These are phyloP conservation scores for Acrossocheilus fasciatus DNA, from an alignment of 2,797 vertebrate genomes.

Conservation along the genomic window DNA sequence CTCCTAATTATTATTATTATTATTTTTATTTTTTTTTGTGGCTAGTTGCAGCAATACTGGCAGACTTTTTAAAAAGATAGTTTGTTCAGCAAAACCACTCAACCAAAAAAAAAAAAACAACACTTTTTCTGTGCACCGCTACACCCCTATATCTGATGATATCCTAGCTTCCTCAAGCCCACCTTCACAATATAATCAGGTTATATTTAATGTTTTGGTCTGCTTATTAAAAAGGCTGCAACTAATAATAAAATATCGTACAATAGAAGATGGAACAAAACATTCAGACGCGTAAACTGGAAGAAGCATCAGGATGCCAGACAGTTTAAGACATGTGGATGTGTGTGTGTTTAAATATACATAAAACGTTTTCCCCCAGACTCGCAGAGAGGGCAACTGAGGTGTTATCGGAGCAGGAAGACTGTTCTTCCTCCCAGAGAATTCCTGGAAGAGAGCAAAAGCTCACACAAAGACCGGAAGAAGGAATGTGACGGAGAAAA, in stretches of 20 bases:
- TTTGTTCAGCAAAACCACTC: not conserved
- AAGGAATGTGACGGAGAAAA: conserved; percentile 68
- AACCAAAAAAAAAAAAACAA: not conserved
- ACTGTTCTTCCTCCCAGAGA: conserved; percentile 75
- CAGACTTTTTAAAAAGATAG: not conserved
- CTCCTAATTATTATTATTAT: not conserved
- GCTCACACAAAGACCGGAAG: conserved; percentile 81
- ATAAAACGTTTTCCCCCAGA: conserved; percentile 40
- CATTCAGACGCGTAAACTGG: not conserved
- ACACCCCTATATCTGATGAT: not conserved
- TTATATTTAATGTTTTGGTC: conserved; percentile 32
- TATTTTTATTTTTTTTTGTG: not conserved
- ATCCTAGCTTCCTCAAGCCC: not conserved
- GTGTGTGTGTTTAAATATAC: conserved; percentile 31
- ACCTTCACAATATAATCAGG: not conserved
- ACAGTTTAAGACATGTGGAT: conserved; percentile 20
- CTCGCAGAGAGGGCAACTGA: conserved; percentile 18
- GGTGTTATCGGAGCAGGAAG: conserved; percentile 73
- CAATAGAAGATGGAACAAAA: not conserved
- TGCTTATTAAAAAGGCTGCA: not conserved
- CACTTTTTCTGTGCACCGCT: not conserved
- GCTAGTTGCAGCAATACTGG: not conserved
- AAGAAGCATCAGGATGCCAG: conserved; percentile 2
- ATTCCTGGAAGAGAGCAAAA: conserved; percentile 80
- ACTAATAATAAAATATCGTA: conserved; percentile 9